Percentiles rank a stretch among this genome's conserved stretches.
Conservation (phyloP, 1,140 invertebrate genomes). For the Cotesia typhae region DNA sequence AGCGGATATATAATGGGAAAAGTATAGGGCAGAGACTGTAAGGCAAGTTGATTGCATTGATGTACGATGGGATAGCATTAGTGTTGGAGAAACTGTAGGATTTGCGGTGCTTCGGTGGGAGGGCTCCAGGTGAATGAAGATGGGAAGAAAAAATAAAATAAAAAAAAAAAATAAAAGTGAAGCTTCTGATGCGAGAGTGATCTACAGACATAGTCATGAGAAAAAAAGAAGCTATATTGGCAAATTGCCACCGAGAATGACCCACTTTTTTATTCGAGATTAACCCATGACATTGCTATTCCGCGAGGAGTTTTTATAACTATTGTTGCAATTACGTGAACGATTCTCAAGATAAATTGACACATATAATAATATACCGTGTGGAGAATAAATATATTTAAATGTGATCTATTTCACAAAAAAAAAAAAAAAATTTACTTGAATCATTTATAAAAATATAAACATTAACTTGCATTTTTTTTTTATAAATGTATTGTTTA, state of each 20-base stretch:
- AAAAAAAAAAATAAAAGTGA: neutral
- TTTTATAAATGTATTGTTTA: neutral
- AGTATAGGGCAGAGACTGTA: neutral
- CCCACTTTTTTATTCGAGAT: conserved; percentile 52
- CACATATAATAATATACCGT: neutral
- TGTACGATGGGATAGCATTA: neutral
- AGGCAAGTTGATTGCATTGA: neutral
- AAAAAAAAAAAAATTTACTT: too few relatives aligned
- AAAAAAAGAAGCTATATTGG: conserved; percentile 40
- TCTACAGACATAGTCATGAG: too few relatives aligned
- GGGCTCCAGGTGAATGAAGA: conserved; percentile 48
- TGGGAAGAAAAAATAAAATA: neutral
- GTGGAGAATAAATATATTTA: too few relatives aligned
- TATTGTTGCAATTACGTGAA: neutral
- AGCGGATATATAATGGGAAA: too few relatives aligned
- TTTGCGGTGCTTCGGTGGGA: conserved; percentile 34
- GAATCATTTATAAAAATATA: too few relatives aligned
- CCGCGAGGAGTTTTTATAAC: neutral
- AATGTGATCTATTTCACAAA: too few relatives aligned
- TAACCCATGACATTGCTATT: conserved; percentile 47
- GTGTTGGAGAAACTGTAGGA: neutral
- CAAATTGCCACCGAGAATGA: conserved; percentile 50
- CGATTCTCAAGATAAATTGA: neutral
- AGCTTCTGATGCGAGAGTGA: too few relatives aligned
- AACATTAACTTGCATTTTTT: neutral